Conservation (phyloP, 2,797 vertebrate genomes). For the Trachurus trachurus region DNA sequence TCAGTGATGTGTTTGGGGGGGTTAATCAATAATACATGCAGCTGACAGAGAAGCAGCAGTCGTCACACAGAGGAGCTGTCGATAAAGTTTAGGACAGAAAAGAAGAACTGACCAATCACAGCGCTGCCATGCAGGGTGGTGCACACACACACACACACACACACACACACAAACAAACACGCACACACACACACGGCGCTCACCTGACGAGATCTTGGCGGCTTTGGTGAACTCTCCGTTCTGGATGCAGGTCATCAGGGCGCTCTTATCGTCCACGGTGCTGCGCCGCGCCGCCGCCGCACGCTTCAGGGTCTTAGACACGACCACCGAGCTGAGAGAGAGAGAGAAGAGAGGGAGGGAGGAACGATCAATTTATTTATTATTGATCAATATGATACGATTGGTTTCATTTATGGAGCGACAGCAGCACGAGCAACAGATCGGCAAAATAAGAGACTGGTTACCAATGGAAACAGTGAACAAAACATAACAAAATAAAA, state of each 20-base stretch:
- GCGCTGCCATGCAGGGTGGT: constrained; percentile 45
- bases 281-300: constrained; percentile 91
- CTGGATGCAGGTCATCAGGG: constrained; percentile 90
- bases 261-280: constrained; percentile 92
- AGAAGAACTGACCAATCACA: constrained; percentile 23
- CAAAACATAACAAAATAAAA: no score
- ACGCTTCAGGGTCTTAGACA: constrained; percentile 90
- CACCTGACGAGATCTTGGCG: constrained; percentile 92
- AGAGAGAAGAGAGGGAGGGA: neutral
- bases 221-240: constrained; percentile 92
- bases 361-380: no score
- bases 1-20: neutral
- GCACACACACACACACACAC: constrained; percentile 1
- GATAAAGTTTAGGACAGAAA: constrained; percentile 9
- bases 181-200: constrained; percentile 51
- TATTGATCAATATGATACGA: no score
- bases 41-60: constrained; percentile 4
- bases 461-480: no score
- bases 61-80: constrained; percentile 7
- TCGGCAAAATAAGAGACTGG: no score
- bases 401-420: no score
- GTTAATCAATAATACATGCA: neutral
- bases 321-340: constrained; percentile 79
- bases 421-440: no score
- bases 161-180: no score